A percentile compares a stretch with the other conserved stretches of the same genome.
These are phyloP conservation scores for Chiloscyllium punctatum DNA, from an alignment of 2,797 vertebrate genomes.

Conservation along the genomic window DNA sequence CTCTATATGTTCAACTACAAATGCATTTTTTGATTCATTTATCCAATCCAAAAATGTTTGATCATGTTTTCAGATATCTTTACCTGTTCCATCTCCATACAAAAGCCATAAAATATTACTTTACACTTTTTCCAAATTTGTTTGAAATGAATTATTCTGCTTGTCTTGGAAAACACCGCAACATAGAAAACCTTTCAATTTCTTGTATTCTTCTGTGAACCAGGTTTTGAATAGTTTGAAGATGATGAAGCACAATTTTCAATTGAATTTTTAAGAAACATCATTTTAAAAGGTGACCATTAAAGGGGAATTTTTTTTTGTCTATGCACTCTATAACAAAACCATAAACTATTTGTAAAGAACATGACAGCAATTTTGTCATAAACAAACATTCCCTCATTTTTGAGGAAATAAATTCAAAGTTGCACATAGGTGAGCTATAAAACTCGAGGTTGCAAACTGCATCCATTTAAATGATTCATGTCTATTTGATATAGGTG, in stretches of 20 bases:
- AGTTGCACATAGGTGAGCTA: neutral
- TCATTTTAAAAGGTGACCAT: neutral
- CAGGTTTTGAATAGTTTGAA: neutral
- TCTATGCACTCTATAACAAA: neutral
- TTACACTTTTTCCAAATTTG: neutral
- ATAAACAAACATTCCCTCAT: neutral
- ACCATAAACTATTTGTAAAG: neutral
- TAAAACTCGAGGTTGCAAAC: neutral
- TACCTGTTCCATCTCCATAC: neutral
- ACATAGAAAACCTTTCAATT: neutral
- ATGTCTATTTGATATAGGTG: neutral
- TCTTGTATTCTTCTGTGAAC: neutral
- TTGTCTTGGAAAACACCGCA: neutral
- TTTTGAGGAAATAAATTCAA: neutral
- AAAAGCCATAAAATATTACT: neutral
- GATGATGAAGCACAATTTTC: neutral
- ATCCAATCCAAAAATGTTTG: neutral
- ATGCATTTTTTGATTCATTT: neutral
- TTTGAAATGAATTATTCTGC: neutral
- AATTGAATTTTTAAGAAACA: neutral
- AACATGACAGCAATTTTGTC: neutral
- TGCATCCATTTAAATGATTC: neutral
- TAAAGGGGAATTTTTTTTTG: neutral
- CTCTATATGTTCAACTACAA: neutral
- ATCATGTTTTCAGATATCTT: neutral